Evolutionary conservation across 2,113 vertebrate species (phyloP), one percentile per base, ranked within the genome.

Genomic region (Xyliphius kryptos): DNA sequence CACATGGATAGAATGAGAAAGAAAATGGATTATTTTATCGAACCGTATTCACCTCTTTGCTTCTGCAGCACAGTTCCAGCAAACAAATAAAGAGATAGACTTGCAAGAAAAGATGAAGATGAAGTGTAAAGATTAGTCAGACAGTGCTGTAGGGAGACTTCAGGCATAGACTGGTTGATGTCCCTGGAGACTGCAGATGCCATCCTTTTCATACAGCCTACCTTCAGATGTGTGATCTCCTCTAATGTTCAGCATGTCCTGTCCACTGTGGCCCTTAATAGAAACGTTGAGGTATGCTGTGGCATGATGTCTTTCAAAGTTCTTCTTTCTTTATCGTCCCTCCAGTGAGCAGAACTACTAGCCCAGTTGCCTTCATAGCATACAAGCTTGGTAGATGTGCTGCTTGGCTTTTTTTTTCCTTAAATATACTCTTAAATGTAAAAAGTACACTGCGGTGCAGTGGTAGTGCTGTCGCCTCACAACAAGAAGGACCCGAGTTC

Each of bases 21-120:
- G 61, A n/a, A 68, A 67, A 74, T 68, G 16, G 26, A 82, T 78
- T 66, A n/a, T n/a, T 59, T 41, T 49, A 53, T 66, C 46, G 22
- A 66, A 37, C 16, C 16, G 19, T 47, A 16, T 51, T 19, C 26
- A 16, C 19, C 59, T 49, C 55, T 67, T 20, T 43, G 37, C 63
- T 69, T 50, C 55, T 12, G 43, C 49, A n/a, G 20, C 32, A 38
- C 1, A 44, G 44, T 17, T 26, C 15, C 9, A 26, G 53, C 44
- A 22, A 22, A n/a, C 48, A 56, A 14, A 16, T 7, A n/a, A n/a
- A n/a, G n/a, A n/a, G n/a, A n/a, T n/a, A n/a, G n/a, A n/a, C n/a
- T n/a, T n/a, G n/a, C n/a, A n/a, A n/a, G n/a, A n/a, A n/a, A n/a
- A n/a, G n/a, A n/a, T n/a, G n/a, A n/a, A n/a, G n/a, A 32, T n/a